Percentiles rank a stretch among this genome's conserved stretches.
These are phyloP conservation scores for Sphecodes monilicornis DNA, from an alignment of 2,888 invertebrate species.

Conservation along the genomic window DNA sequence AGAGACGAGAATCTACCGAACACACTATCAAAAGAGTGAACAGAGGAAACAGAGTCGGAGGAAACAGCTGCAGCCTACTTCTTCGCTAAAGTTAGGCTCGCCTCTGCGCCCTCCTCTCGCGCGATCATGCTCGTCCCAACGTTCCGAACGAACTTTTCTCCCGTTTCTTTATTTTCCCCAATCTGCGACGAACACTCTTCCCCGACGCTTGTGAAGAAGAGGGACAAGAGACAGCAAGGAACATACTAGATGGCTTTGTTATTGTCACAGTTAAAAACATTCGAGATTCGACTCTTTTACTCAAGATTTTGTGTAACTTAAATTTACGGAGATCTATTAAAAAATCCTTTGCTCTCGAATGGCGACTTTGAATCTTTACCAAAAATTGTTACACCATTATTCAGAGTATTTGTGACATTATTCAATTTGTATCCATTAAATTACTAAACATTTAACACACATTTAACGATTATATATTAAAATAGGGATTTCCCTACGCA, in stretches of 20 bases:
- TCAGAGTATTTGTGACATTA: too few species aligned
- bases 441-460: too few species aligned
- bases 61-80: conserved; percentile 80
- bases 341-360: too few species aligned
- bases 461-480: too few species aligned
- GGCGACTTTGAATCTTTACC: too few species aligned
- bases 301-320: too few species aligned
- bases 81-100: conserved; percentile 76
- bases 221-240: not conserved
- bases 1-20: conserved; percentile 41
- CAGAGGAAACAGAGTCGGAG: conserved; percentile 33
- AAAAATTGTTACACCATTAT: too few species aligned
- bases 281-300: too few species aligned
- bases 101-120: conserved; percentile 32
- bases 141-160: conserved; percentile 13
- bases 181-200: not conserved
- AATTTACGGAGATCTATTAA: too few species aligned
- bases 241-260: not conserved
- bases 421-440: too few species aligned
- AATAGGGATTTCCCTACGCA: too few species aligned
- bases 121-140: conserved; percentile 15
- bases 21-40: not conserved
- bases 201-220: too few species aligned
- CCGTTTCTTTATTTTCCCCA: not conserved
- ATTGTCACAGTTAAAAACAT: not conserved